Base-by-base conservation (phyloP, 92 coral and sea anemone genomes). In the Epizoanthus scotinus region DNA sequence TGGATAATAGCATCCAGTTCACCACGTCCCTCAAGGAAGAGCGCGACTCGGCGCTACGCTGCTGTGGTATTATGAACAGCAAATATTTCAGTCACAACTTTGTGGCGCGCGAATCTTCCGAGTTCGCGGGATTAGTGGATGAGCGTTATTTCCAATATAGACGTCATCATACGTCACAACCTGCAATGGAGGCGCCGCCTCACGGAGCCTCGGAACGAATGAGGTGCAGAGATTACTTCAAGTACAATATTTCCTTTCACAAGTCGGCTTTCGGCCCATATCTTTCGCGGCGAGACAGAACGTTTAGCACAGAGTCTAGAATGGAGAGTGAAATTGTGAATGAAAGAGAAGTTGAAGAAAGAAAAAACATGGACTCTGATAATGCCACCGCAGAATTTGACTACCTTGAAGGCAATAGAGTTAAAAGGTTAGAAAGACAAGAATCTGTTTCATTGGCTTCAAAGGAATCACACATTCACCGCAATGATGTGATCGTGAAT, bases 11-110 rank as follows among this genome's bases (percentile, higher is more conserved):
- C 5, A 17, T 63, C 40, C 67, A 40, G 67, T 40, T 58, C 44
- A 21, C 81, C 1, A 36, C 63, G 10, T 75, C 81, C 0, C 52
- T 84, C 59, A 84, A 88, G 78, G 67, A 79, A 38, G 85, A 88
- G 42, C 59, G 55, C n/a, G 85, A 67, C 10, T 71, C 85, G 66
- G 74, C 75, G 4, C 36, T 78, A 53, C 70, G 78, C 61, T 78
- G 84, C 67, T 70, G 66, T 26, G 27, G 53, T 6, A 75, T 61
- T 5, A 68, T 26, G 40, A 55, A 67, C 79, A 66, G 56, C 20
- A 58, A 75, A 34, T 59, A 38, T 40, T 75, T 75, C 56, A 38
- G 68, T 20, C 19, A 62, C 36, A 34, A 22, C 34, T 18, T 74
- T 58, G 20, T 58, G 28, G 53, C 49, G 31, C 67, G 61, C 6